phyloP scores from a whole-genome alignment of 2,888 invertebrate genomes.

The Halictus quadricinctus region DNA sequence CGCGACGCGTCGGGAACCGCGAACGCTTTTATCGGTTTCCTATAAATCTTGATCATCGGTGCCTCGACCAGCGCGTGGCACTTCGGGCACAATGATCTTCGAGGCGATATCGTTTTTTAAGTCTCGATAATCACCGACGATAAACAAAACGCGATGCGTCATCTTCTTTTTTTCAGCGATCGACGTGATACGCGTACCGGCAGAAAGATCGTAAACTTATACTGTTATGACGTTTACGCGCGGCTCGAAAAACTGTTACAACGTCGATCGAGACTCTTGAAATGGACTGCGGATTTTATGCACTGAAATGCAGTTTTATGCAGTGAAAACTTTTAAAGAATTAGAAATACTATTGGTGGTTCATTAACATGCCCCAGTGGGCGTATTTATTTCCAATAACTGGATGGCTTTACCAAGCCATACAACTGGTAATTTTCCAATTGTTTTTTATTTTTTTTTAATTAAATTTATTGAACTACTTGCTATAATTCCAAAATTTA shows the following conservation, averaged over 20 bases:
- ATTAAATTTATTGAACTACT: too few species aligned
- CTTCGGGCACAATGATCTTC: background rate
- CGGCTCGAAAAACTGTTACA: background rate
- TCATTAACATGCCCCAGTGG: too few species aligned
- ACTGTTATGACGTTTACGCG: background rate
- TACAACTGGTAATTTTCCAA: too few species aligned
- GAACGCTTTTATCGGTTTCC: slow-evolving; percentile 19
- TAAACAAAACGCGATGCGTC: background rate
- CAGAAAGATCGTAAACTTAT: background rate
- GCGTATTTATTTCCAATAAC: too few species aligned
- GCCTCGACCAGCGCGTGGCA: background rate
- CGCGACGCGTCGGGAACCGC: background rate
- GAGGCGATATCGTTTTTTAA: background rate
- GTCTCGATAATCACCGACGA: background rate
- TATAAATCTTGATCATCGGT: background rate
- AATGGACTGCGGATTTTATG: background rate
- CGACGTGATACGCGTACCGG: background rate
- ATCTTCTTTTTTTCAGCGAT: background rate
- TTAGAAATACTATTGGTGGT: too few species aligned
- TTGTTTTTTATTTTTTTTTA: too few species aligned
- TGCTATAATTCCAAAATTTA: too few species aligned
- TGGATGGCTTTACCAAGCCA: too few species aligned
- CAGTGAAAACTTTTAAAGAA: background rate
- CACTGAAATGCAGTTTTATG: background rate
- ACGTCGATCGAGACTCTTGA: background rate